Base-by-base conservation (phyloP, 2,888 invertebrate species). In the Diarsia brunnea region DNA sequence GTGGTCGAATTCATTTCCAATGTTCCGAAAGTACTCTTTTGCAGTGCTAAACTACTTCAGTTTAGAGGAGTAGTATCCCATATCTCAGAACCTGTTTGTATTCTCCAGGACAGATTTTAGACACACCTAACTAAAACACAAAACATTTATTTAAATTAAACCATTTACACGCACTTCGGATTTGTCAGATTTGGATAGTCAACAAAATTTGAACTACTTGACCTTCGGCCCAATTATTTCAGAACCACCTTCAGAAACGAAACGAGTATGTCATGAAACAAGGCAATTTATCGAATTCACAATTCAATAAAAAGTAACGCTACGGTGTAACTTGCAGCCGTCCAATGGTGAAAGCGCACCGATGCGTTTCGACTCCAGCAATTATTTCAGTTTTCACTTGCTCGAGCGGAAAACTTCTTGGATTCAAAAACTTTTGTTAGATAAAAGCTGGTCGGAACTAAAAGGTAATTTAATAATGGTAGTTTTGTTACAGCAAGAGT, bases 361-460 rank as follows among this genome's bases (percentile, higher is more conserved):
- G 91, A 88, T 91, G 92, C 91, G 91, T 92, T 90, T 83, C 84
- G 84, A 90, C 89, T 91, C 88, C 80, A 88, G 88, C 92, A 93
- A 93, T 94, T 94, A 93, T 93, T 92, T 90, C 89, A 94, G 92
- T 93, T 93, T 92, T 92, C 91, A 92, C 89, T 91, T 88, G 88
- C 87, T 89, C 85, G 89, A 89, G 90, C 88, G 88, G 90, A 92
- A 92, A 93, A 91, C 90, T 93, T 91, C 87, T 87, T 88, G 89
- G 89, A 90, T 89, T 88, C 86, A 81, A 84, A 86, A 88, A 90
- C 87, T 89, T 90, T 87, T 85, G 86, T 83, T 83, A 86, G 87
- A 86, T 82, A 79, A 79, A 86, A 86, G 76, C 73, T 75, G 73
- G 75, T 65, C 68, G 69, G 76, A 84, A 84, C 76, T 79, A 76